Evolutionary conservation across 2,888 invertebrate genomes (phyloP).

Genomic region (Teinopalpus imperialis): DNA sequence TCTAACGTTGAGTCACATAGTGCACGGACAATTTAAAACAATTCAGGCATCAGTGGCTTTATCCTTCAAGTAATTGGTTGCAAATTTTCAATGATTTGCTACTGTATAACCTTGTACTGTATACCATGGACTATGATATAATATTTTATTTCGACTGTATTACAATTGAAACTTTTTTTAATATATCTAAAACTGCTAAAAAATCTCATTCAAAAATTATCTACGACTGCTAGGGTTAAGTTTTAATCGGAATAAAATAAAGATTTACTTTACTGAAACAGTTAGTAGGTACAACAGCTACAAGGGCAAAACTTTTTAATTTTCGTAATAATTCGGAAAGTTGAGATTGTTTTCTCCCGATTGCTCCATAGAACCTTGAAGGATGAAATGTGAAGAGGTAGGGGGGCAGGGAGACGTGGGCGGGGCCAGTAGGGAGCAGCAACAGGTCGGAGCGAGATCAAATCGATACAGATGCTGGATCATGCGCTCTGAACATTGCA

Average conservation of each 20-base stretch:
- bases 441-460: slow-evolving; percentile 64
- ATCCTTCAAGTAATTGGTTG: no score
- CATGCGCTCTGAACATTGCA: slow-evolving; percentile 62
- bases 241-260: slow-evolving; percentile 6
- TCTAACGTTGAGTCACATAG: no score
- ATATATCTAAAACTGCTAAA: no score
- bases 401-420: slow-evolving; percentile 39
- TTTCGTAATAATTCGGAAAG: slow-evolving; percentile 68
- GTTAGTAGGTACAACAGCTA: slow-evolving; percentile 28
- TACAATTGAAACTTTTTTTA: no score
- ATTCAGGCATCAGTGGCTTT: not conserved
- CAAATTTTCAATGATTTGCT: no score
- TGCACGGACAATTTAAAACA: not conserved
- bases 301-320: slow-evolving; percentile 58
- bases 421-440: slow-evolving; percentile 55
- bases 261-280: slow-evolving; percentile 21
- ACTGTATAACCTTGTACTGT: no score
- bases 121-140: no score
- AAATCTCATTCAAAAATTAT: no score
- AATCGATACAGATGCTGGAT: slow-evolving; percentile 73
- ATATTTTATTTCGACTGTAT: no score
- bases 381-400: slow-evolving; percentile 32
- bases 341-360: slow-evolving; percentile 69
- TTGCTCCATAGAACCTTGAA: slow-evolving; percentile 45
- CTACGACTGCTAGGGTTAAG: no score